Evolutionary conservation across 2,888 invertebrate species (phyloP).

Genomic region (Drosophila kokeensis): DNA sequence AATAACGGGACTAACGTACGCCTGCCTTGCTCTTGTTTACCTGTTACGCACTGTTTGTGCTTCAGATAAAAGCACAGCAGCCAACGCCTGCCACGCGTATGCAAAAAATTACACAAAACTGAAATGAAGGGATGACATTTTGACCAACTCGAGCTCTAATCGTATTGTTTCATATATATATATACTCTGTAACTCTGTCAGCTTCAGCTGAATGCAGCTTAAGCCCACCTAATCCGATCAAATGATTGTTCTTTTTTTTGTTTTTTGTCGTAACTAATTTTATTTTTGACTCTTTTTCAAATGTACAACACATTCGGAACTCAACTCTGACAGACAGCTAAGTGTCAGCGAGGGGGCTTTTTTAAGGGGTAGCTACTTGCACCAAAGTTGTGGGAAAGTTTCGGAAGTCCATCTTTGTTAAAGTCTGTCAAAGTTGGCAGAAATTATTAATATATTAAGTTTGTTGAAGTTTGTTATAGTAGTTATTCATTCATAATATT

Average conservation of each 20-base stretch:
- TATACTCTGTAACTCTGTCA: slow-evolving; percentile 14
- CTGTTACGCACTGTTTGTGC: slow-evolving; percentile 71
- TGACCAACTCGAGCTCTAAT: slow-evolving; percentile 30
- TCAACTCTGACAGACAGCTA: slow-evolving; percentile 36
- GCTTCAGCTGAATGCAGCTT: slow-evolving; percentile 41
- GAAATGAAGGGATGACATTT: slow-evolving; percentile 26
- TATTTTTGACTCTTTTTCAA: slow-evolving; percentile 36
- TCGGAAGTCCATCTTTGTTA: not conserved
- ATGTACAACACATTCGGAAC: slow-evolving; percentile 40
- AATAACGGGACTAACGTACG: not conserved
- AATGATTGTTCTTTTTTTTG: slow-evolving; percentile 77
- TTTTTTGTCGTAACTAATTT: slow-evolving; percentile 1
- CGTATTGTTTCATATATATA: not conserved
- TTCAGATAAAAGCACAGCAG: slow-evolving; percentile 57
- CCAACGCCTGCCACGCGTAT: slow-evolving; percentile 62
- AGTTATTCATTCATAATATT: not conserved
- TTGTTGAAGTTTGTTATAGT: not conserved
- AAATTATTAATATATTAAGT: not conserved
- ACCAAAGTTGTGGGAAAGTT: not conserved
- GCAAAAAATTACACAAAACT: slow-evolving; percentile 43
- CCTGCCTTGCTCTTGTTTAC: slow-evolving; percentile 52
- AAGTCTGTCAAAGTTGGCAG: not conserved
- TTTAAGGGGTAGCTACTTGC: slow-evolving; percentile 18
- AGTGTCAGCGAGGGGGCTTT: slow-evolving; percentile 11
- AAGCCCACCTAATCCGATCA: slow-evolving; percentile 81